phyloP scores from a whole-genome alignment of 2,797 vertebrate species.

The Dromococcyx pavoninus region DNA sequence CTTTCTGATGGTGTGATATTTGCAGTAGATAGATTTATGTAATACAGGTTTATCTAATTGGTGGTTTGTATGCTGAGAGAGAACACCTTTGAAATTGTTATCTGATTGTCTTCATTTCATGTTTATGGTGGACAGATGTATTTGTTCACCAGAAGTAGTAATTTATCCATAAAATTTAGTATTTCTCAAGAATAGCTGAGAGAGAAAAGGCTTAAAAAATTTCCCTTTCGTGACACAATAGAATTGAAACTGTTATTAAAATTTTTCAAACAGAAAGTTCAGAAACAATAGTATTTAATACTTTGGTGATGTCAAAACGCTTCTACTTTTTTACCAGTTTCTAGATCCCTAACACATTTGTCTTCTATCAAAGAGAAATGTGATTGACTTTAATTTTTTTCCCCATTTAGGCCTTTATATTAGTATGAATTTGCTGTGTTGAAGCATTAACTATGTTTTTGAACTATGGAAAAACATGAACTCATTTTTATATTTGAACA shows the following conservation, averaged over 20 bases:
- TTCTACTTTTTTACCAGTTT: not conserved
- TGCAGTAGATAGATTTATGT: too few relatives aligned
- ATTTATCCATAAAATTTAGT: too few relatives aligned
- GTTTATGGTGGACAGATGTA: too few relatives aligned
- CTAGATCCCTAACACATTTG: not conserved
- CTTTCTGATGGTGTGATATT: too few relatives aligned
- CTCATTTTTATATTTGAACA: not conserved
- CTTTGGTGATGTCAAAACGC: not conserved
- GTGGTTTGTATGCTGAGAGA: too few relatives aligned
- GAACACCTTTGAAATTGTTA: too few relatives aligned
- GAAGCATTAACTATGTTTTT: not conserved
- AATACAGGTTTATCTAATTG: too few relatives aligned
- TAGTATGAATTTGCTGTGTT: not conserved
- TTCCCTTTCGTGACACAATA: not conserved
- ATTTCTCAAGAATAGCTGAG: too few relatives aligned
- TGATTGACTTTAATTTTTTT: not conserved
- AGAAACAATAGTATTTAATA: not conserved
- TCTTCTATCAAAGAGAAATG: not conserved
- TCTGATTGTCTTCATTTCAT: too few relatives aligned
- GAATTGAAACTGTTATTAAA: not conserved
- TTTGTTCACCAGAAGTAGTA: too few relatives aligned
- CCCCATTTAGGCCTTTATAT: not conserved
- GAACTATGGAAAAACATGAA: not conserved
- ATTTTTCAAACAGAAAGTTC: not conserved
- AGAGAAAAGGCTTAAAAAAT: too few relatives aligned